Base-by-base conservation (phyloP, 2,113 vertebrate species). In the Eurystomus gularis region DNA sequence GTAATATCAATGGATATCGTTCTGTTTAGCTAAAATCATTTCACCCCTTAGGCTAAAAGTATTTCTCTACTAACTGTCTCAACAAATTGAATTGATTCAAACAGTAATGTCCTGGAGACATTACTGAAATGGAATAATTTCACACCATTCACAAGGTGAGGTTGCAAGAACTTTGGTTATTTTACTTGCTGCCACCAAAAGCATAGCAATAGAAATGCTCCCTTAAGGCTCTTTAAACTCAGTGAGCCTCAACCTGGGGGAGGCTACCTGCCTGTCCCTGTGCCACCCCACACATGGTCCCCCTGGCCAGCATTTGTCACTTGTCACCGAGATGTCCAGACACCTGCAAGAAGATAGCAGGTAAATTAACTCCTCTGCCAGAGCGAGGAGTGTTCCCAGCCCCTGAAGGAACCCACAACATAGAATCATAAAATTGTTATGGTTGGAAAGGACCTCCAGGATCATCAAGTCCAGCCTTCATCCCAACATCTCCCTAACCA, bases 191-290 rank as follows among this genome's bases (percentile, higher is more conserved):
- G 65, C n/a, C 21, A 24, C 13, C 51, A 31, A 35, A 86, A 54
- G 39, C 0, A 1, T 5, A 10, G 26, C 55, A 42, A 15, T 1
- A 15, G 82, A 52, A 64, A n/a, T 0, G 1, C 6, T 39, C 29
- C 25, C 29, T 35, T 6, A 11, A 35, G 18, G 65, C 58, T 25
- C 11, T 49, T 17, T 5, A 29, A 52, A 33, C 33, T n/a, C 64
- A 15, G 46, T 3, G 25, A 61, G 11, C 26, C 54, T 29, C 25
- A 21, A 13, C 60, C n/a, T 6, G n/a, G 23, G 48, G 37, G 13
- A 25, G 31, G 60, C 10, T 23, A 1, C 33, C 77, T 62, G 51
- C 29, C 28, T 20, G 26, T 26, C 54, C 40, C 61, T 5, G 17
- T 13, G 64, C 49, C 54, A 10, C 51, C 49, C 44, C n/a, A 10